A percentile compares a stretch with the other conserved stretches of the same genome.
Evolutionary conservation across 2,113 vertebrate species (phyloP).

Genomic region (Cynopterus brachyotis): DNA sequence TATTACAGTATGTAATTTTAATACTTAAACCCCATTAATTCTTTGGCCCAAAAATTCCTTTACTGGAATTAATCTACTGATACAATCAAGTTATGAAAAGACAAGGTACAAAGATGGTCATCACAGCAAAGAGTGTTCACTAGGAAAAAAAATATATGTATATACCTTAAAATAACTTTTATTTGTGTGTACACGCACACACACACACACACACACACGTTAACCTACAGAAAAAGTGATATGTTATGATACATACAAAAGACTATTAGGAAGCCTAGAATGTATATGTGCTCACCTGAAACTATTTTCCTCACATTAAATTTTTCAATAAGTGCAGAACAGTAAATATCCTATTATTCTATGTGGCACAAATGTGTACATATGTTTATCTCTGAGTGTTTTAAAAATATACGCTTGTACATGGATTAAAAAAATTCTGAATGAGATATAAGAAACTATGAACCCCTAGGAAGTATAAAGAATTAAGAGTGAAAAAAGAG

Average conservation of each 20-base stretch:
- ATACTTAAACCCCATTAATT: background rate
- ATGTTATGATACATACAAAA: background rate
- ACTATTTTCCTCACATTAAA: background rate
- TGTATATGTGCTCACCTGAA: background rate
- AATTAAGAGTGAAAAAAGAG: background rate
- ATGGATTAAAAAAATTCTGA: background rate
- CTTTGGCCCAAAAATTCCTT: background rate
- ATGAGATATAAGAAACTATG: background rate
- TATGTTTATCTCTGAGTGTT: rapidly evolving
- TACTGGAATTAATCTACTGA: background rate
- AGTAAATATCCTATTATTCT: background rate
- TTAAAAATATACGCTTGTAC: background rate
- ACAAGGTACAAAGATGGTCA: background rate
- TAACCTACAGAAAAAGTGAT: background rate
- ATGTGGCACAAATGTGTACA: background rate
- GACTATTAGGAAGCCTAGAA: background rate
- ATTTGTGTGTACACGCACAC: too few relatives aligned
- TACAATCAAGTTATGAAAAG: background rate
- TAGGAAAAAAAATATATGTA: background rate
- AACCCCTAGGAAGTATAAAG: background rate
- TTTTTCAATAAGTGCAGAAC: background rate
- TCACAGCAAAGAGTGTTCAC: background rate
- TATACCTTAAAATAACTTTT: background rate
- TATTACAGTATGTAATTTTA: too few relatives aligned
- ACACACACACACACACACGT: background rate